phyloP scores from a whole-genome alignment of 2,113 vertebrate genomes.

The Xiphias gladius region DNA sequence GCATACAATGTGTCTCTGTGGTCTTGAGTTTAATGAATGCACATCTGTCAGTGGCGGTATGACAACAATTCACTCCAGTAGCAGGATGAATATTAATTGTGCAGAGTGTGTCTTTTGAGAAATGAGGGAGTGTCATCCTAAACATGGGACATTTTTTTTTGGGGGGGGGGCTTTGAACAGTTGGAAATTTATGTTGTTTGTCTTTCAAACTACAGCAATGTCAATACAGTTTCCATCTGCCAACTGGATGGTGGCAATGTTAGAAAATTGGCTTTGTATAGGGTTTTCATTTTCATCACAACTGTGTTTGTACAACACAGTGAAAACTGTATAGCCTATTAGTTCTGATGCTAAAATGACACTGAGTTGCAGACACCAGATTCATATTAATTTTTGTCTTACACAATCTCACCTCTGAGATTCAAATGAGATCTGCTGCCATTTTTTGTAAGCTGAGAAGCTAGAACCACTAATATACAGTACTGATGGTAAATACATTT shows the following conservation, averaged over 20 bases:
- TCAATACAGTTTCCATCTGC: slow-evolving; percentile 6
- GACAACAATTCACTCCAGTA: slow-evolving; percentile 53
- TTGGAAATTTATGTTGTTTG: slow-evolving; percentile 18
- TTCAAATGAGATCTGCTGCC: neutral
- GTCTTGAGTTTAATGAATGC: slow-evolving; percentile 67
- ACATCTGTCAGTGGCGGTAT: slow-evolving; percentile 60
- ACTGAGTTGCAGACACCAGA: neutral
- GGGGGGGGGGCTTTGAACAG: neutral
- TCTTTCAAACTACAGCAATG: slow-evolving; percentile 33
- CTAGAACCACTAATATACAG: neutral
- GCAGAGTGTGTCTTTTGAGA: slow-evolving; percentile 32
- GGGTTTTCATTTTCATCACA: neutral
- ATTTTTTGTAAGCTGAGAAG: neutral
- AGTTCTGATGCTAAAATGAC: neutral
- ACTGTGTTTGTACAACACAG: neutral
- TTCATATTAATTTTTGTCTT: neutral
- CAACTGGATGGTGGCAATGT: neutral
- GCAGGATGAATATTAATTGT: slow-evolving; percentile 60
- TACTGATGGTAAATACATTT: neutral
- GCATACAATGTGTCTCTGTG: slow-evolving; percentile 57
- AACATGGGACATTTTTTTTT: neutral
- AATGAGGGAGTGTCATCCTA: neutral
- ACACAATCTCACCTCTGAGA: neutral
- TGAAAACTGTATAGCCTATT: neutral
- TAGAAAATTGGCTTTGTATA: neutral